These are phyloP conservation scores for Hypsibius dujardini DNA, from an alignment of 1,140 invertebrate species.

Conservation along the genomic window DNA sequence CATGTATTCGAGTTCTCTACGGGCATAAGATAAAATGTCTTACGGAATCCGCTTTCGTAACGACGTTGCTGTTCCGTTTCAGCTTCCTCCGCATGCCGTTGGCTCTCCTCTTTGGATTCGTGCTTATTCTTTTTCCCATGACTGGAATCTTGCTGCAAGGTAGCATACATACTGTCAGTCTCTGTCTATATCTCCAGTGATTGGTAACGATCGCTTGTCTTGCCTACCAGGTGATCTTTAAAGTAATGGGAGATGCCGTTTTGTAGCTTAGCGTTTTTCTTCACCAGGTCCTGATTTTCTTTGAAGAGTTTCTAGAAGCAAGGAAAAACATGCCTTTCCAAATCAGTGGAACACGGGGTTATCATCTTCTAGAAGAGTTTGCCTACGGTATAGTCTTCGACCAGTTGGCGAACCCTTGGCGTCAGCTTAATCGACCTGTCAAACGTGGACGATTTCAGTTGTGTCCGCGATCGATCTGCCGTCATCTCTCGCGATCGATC, in stretches of 20 bases:
- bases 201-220: too few species aligned
- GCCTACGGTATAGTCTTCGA: conserved; percentile 9
- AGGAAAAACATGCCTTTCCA: too few species aligned
- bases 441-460: neutral
- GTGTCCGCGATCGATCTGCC: neutral
- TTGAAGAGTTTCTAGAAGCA: neutral
- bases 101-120: neutral
- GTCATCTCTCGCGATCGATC: too few species aligned
- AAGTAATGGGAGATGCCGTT: neutral
- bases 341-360: too few species aligned
- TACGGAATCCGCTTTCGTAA: conserved; percentile 10
- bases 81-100: neutral
- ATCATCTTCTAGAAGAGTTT: too few species aligned
- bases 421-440: neutral
- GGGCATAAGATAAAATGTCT: neutral
- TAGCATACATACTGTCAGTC: too few species aligned
- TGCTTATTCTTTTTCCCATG: neutral
- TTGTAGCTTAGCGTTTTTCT: neutral
- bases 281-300: neutral
- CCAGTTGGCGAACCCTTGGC: neutral
- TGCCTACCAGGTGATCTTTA: conserved; percentile 8
- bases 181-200: too few species aligned
- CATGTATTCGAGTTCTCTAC: neutral
- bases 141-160: neutral
- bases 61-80: neutral